Evolutionary conservation across 37 sponge, comb jelly and placozoan species (phyloP), one percentile per base, ranked within the genome.

Genomic region (Crambe crambe): DNA sequence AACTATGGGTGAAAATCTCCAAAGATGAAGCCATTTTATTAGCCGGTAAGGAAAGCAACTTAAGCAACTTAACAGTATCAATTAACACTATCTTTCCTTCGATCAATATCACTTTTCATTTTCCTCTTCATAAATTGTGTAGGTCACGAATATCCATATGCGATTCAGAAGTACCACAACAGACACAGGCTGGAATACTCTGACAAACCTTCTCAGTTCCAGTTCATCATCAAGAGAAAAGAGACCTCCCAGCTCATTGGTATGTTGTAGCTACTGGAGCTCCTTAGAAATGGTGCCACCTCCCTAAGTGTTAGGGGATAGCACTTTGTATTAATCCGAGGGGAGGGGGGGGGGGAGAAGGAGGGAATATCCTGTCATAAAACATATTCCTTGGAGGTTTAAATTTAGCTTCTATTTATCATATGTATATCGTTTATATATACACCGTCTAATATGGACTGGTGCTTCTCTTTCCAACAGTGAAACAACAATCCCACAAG

Each of bases 91-190:
- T n/a, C n/a, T n/a, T n/a, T n/a, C n/a, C n/a, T n/a, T n/a, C n/a
- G n/a, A n/a, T n/a, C n/a, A n/a, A n/a, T n/a, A n/a, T n/a, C n/a
- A n/a, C n/a, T n/a, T n/a, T n/a, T n/a, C n/a, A n/a, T n/a, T n/a
- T n/a, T n/a, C n/a, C n/a, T n/a, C n/a, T n/a, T n/a, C n/a, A n/a
- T n/a, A n/a, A n/a, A n/a, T n/a, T n/a, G n/a, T n/a, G n/a, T n/a
- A 90, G 91, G 91, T 26, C 74, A 86, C 36, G 91, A 90, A 58
- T 65, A 73, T 63, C 86, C 86, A 44, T 90, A 77, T 82, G 86
- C 83, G 2, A 90, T 90, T 15, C 86, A 85, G 66, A 47, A 40
- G 51, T 63, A 40, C 44, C 86, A 90, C 79, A 90, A 81, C 74
- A 64, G 86, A 63, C 86, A 85, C 4, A 72, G 67, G 75, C 36